A percentile compares a stretch with the other conserved stretches of the same genome.
phyloP scores from a whole-genome alignment of 2,113 vertebrate species.

The Oreochromis spilurus region DNA sequence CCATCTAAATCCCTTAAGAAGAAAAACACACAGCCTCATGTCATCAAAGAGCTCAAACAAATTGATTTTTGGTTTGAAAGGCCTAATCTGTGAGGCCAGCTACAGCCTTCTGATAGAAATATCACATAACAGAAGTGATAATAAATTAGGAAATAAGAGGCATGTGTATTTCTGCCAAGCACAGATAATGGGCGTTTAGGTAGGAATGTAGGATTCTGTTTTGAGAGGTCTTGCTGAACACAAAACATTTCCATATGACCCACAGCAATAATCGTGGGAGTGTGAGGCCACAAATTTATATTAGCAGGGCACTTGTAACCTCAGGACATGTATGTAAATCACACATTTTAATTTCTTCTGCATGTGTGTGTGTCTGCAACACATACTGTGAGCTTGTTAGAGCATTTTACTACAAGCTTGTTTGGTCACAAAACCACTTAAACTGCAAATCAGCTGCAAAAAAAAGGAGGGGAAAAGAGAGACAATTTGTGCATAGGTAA shows the following conservation, averaged over 20 bases:
- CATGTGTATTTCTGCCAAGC: neutral
- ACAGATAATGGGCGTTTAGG: constrained; percentile 1
- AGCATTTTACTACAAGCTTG: neutral
- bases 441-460: constrained; percentile 48
- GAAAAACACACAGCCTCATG: constrained; percentile 17
- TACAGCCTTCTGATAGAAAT: neutral
- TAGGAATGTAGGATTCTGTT: neutral
- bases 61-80: constrained; percentile 47
- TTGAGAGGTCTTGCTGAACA: neutral
- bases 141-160: neutral
- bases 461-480: neutral
- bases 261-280: neutral
- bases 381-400: neutral
- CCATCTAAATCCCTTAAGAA: constrained; percentile 16
- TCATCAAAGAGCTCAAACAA: constrained; percentile 36
- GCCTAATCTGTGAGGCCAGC: constrained; percentile 12
- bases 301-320: neutral
- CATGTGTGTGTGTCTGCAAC: neutral
- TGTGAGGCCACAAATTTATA: neutral
- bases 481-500: neutral
- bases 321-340: constrained; percentile 6
- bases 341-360: neutral
- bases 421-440: constrained; percentile 25
- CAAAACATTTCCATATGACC: neutral
- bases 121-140: neutral